These are phyloP conservation scores for Odontamblyopus lacepedii DNA, from an alignment of 2,797 vertebrate genomes.

Conservation along the genomic window DNA sequence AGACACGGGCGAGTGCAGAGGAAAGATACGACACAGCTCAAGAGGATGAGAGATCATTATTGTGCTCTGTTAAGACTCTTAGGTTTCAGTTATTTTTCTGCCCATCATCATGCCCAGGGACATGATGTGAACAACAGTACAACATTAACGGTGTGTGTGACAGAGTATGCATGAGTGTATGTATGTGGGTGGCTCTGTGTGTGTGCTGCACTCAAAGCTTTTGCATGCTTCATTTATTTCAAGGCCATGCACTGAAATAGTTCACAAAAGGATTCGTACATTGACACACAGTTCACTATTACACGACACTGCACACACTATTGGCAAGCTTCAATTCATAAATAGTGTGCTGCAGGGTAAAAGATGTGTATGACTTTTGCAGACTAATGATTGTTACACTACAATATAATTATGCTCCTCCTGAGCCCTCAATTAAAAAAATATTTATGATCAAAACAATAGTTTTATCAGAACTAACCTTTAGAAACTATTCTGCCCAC, in stretches of 20 bases:
- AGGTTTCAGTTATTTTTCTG: constrained; percentile 55
- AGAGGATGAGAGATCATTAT: constrained; percentile 38
- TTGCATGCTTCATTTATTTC: constrained; percentile 60
- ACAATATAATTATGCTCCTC: background rate
- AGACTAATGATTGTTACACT: background rate
- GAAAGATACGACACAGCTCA: constrained; percentile 25
- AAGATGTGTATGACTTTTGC: constrained; percentile 30
- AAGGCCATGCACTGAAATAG: constrained; percentile 70
- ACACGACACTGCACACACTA: constrained; percentile 12
- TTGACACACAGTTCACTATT: constrained; percentile 15
- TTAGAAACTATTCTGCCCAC: background rate
- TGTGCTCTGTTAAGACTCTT: constrained; percentile 44
- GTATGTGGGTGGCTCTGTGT: constrained; percentile 54
- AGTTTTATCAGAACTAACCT: background rate
- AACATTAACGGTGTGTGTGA: constrained; percentile 39
- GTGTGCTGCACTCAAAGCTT: constrained; percentile 51
- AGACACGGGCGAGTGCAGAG: constrained; percentile 5
- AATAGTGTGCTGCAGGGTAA: constrained; percentile 18
- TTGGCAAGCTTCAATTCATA: constrained; percentile 38
- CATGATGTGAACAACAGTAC: constrained; percentile 48
- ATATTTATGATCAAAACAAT: background rate
- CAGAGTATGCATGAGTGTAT: constrained; percentile 33
- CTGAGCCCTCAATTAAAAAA: background rate
- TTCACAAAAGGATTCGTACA: constrained; percentile 54
- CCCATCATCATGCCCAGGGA: constrained; percentile 59